Evolutionary conservation across 2,888 invertebrate species (phyloP), one percentile per base, ranked within the genome.

Genomic region (Nezara viridula): DNA sequence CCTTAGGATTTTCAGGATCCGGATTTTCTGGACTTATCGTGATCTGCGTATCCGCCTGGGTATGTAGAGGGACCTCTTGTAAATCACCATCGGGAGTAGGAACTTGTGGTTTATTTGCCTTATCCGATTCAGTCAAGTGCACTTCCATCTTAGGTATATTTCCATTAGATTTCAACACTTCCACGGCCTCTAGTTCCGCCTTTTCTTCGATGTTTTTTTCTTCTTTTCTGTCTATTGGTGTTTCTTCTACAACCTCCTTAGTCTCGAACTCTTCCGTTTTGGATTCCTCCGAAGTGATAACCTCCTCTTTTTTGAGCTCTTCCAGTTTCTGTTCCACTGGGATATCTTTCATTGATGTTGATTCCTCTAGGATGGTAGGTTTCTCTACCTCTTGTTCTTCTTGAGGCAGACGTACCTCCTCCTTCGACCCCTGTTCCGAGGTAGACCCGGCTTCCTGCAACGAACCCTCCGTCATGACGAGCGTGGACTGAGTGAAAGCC

Each of bases 401-500:
- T n/a, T 40, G 40, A 81, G 81, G 44, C 44, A 47, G 44, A n/a
- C n/a, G 44, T 24, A 81, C 40, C 24, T 81, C 81, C 24, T 81
- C 81, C n/a, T 81, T 81, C 37, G 44, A 40, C 16, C 81, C 81
- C 44, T 81, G 81, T n/a, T 81, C 81, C 44, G 44, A 40, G n/a
- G 24, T 6, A n/a, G 44, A 47, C 81, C 44, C 81, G 24, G 81
- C 81, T n/a, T 81, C 81, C 44, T 81, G 40, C 44, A 47, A n/a
- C 81, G 81, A 81, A 81, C 81, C 81, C 81, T 81, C 81, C 4
- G 81, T 81, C 81, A 81, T 81, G 81, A 44, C 81, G 81, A 47
- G n/a, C n/a, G 81, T 40, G n/a, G 44, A 81, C 81, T 81, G 81
- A 81, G 81, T 81, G 81, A 81, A 81, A 81, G 81, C 81, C 81